phyloP scores from a whole-genome alignment of 1,140 invertebrate genomes.

The Helicoverpa zea region DNA sequence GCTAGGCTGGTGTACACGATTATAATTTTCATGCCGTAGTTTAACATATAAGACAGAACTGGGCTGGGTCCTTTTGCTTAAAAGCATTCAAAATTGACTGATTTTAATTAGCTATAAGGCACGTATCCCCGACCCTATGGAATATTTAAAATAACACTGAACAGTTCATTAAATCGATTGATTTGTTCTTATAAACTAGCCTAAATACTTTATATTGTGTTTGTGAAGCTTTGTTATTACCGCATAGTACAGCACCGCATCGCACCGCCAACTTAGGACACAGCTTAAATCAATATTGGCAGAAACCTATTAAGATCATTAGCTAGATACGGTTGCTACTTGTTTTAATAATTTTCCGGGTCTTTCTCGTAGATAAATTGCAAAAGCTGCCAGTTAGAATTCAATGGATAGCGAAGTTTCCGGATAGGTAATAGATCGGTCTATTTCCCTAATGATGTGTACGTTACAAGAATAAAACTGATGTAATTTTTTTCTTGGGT shows the following conservation, averaged over 20 bases:
- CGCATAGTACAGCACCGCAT: background rate
- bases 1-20: background rate
- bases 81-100: too few species aligned
- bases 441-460: background rate
- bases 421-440: constrained; percentile 25
- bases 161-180: too few species aligned
- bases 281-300: constrained; percentile 22
- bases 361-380: constrained; percentile 12
- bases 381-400: constrained; percentile 26
- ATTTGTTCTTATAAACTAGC: too few species aligned
- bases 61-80: too few species aligned
- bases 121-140: too few species aligned
- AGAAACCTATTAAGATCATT: constrained; percentile 27
- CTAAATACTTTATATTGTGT: too few species aligned
- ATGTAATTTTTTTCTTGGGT: background rate
- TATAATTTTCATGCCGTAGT: too few species aligned
- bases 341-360: constrained; percentile 43
- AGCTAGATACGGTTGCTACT: constrained; percentile 17
- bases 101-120: too few species aligned
- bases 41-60: too few species aligned
- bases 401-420: constrained; percentile 23
- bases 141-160: too few species aligned
- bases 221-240: too few species aligned
- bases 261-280: background rate
- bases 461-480: background rate